Evolutionary conservation across 2,888 invertebrate species (phyloP).

Genomic region (Apomyelois bistriatella): DNA sequence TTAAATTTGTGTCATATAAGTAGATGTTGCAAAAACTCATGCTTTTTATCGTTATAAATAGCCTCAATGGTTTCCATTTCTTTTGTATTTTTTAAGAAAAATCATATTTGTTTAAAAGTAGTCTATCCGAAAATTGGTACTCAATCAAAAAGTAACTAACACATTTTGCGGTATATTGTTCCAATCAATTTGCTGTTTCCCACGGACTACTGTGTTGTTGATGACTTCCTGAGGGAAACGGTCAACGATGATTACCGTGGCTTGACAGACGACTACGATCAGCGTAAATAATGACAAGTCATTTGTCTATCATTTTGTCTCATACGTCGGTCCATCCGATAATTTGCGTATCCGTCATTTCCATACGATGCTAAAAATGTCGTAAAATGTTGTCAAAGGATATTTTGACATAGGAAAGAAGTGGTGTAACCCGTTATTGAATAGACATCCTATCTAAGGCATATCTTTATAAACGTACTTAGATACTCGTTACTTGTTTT

Average conservation of each 20-base stretch:
- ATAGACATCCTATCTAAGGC: not conserved
- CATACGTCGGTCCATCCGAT: conserved; percentile 16
- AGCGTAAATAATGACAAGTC: conserved; percentile 56
- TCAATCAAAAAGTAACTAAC: conserved; percentile 26
- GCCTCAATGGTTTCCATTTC: conserved; percentile 1
- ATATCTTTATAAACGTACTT: not conserved
- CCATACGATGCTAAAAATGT: conserved; percentile 2
- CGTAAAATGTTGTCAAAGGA: conserved; percentile 14
- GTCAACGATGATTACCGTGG: conserved; percentile 54
- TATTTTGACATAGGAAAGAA: conserved; percentile 18
- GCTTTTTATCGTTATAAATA: not conserved
- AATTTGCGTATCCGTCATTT: conserved; percentile 16
- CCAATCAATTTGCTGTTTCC: conserved; percentile 46
- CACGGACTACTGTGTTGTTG: conserved; percentile 56
- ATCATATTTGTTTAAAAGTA: not conserved
- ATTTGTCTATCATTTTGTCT: conserved; percentile 36
- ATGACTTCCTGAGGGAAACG: conserved; percentile 50
- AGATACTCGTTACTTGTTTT: not conserved
- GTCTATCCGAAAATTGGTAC: not conserved
- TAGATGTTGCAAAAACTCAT: no score
- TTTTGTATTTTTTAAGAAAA: not conserved
- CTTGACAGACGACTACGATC: conserved; percentile 34
- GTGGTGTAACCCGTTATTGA: not conserved
- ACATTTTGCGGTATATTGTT: conserved; percentile 24
- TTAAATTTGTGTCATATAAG: not conserved